Percentiles rank a stretch among this genome's conserved stretches.
These are phyloP conservation scores for Orchesellides sinensis DNA, from an alignment of 2,888 invertebrate genomes.

Conservation along the genomic window DNA sequence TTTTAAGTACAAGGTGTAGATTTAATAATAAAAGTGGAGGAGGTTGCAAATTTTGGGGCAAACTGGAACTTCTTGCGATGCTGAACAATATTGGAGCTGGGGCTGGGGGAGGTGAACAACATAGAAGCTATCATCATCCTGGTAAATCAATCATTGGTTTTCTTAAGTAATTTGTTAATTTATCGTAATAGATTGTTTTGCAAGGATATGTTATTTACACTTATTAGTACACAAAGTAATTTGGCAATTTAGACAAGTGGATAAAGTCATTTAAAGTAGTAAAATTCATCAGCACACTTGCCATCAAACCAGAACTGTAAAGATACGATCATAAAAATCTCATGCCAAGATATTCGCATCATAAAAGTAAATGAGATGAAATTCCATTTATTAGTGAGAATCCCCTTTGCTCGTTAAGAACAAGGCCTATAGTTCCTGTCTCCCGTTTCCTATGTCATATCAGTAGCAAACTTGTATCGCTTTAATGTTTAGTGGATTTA, in stretches of 20 bases:
- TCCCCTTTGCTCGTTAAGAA: slow-evolving; percentile 48
- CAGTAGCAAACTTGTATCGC: no score
- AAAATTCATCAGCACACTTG: no score
- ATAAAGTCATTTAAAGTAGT: no score
- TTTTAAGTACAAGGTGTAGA: no score
- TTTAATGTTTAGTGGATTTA: no score
- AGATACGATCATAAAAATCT: not conserved
- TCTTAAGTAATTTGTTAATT: not conserved
- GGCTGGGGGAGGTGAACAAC: slow-evolving; percentile 68
- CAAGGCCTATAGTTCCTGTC: not conserved
- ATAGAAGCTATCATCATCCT: slow-evolving; percentile 62
- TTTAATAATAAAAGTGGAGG: not conserved
- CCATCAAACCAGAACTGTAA: slow-evolving; percentile 45
- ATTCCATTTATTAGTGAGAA: slow-evolving; percentile 69
- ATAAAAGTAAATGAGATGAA: slow-evolving; percentile 68
- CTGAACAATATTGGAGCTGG: slow-evolving; percentile 74
- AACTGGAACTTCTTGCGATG: slow-evolving; percentile 75
- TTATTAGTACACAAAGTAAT: not conserved
- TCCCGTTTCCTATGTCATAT: no score
- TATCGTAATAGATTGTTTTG: no score
- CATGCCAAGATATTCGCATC: not conserved
- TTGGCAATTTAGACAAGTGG: not conserved
- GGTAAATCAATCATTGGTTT: slow-evolving; percentile 43
- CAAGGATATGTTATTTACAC: not conserved
- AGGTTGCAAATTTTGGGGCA: slow-evolving; percentile 56